Percentiles rank a stretch among this genome's conserved stretches.
phyloP scores from a whole-genome alignment of 37 sponge, comb jelly and placozoan species.

The Chondrilla cf. caribensis region DNA sequence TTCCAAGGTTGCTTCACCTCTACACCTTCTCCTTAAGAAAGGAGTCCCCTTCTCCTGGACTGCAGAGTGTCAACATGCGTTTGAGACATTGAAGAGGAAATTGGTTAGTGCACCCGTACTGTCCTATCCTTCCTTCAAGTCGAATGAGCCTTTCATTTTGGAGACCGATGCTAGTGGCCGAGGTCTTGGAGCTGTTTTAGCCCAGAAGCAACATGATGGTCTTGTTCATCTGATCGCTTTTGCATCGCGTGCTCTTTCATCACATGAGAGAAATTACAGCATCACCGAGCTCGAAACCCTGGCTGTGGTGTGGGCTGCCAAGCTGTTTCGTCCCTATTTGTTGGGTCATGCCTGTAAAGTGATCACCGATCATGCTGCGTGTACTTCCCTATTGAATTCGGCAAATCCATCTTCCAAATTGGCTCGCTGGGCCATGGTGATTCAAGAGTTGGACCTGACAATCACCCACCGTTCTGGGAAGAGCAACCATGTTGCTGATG shows the following conservation, averaged over 20 bases:
- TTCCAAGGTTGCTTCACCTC: slow-evolving; percentile 26
- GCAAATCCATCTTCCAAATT: slow-evolving; percentile 38
- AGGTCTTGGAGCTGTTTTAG: slow-evolving; percentile 41
- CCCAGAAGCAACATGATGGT: slow-evolving; percentile 18
- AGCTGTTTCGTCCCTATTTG: slow-evolving; percentile 36
- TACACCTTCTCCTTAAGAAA: slow-evolving; percentile 1
- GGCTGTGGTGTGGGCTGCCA: slow-evolving; percentile 37
- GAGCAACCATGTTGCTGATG: slow-evolving; percentile 38
- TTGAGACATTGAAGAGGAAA: neutral
- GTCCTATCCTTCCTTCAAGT: slow-evolving; percentile 15
- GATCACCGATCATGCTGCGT: slow-evolving; percentile 48
- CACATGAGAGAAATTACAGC: slow-evolving; percentile 31
- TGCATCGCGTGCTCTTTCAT: neutral
- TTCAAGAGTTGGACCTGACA: slow-evolving; percentile 48
- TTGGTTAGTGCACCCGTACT: slow-evolving; percentile 24
- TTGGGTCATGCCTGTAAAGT: slow-evolving; percentile 20
- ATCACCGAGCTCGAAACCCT: slow-evolving; percentile 42
- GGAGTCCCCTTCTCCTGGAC: slow-evolving; percentile 18
- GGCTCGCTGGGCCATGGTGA: slow-evolving; percentile 38
- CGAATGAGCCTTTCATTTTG: slow-evolving; percentile 22
- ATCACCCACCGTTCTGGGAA: slow-evolving; percentile 35
- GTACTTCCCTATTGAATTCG: slow-evolving; percentile 7
- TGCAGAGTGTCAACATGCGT: slow-evolving; percentile 13
- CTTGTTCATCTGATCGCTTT: slow-evolving; percentile 11
- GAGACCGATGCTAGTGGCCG: slow-evolving; percentile 39